Base-by-base conservation (phyloP, 2,888 invertebrate genomes). In the Idaea dimidiata region DNA sequence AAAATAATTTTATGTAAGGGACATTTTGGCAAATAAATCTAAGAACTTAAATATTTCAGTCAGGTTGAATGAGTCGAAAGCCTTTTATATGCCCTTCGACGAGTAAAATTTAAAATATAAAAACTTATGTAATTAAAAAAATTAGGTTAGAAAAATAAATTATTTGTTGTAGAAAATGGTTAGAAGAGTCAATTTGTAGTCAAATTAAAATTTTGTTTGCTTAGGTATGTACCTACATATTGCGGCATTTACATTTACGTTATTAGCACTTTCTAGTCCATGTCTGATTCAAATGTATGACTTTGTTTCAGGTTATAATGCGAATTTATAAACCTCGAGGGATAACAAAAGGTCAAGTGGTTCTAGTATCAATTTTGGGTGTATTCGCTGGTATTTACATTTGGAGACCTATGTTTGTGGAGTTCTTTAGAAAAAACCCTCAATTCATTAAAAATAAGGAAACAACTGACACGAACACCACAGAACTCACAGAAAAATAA, bases 381-480 rank as follows among this genome's bases (percentile, higher is more conserved):
- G 79, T 89, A 60, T 71, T 89, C 57, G 78, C 89, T 62, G 93
- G 93, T 66, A 70, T 89, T 66, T 94, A 94, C 70, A 90, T 93
- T 71, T 94, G 93, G 93, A 88, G 83, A 74, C 93, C 93, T 1
- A 56, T 91, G 7, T 81, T 93, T 60, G 78, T 84, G 62, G 83
- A 88, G 6, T 75, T 77, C 67, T 85, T 75, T 67, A 77, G 78
- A 16, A 75, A 71, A 62, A 77, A 72, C 61, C 74, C 73, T 60
- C 71, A 73, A 69, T 62, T 62, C 60, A 61, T 63, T 32, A 63
- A 66, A 57, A 70, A 68, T 57, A 68, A 59, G 67, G 67, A 73
- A 53, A 65, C 24, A 24, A 3, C 5, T 3, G 24, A 24, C 24
- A 24, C 5, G 5, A 24, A 24, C 24, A 24, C 65, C 60, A 72